Conservation (phyloP, 2,113 vertebrate genomes). For the Poeciliopsis retropinna region DNA sequence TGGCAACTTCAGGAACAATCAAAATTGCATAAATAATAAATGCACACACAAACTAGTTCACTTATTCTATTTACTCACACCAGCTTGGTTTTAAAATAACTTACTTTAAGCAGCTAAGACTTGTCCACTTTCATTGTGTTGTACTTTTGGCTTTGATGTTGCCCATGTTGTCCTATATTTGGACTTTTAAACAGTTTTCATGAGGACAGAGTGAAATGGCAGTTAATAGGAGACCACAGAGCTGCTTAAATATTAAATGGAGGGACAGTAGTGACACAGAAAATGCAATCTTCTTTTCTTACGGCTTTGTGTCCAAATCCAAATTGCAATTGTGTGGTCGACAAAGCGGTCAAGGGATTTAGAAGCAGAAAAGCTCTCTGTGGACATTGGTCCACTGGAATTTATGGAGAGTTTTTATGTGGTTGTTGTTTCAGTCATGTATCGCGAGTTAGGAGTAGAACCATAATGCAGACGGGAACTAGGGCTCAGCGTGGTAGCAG, state of each 20-base stretch:
- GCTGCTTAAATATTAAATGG: slow-evolving; percentile 73
- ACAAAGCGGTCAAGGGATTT: slow-evolving; percentile 61
- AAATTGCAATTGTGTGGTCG: slow-evolving; percentile 62
- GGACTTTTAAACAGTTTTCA: slow-evolving; percentile 21
- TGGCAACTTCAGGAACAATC: slow-evolving; percentile 10
- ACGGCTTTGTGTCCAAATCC: slow-evolving; percentile 66
- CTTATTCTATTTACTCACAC: slow-evolving; percentile 39
- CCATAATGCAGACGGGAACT: too few species aligned
- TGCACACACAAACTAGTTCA: slow-evolving; percentile 35
- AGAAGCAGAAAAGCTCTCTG: slow-evolving; percentile 41
- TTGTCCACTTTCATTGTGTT: slow-evolving; percentile 5
- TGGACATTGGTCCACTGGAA: slow-evolving; percentile 23
- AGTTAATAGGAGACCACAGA: slow-evolving; percentile 48
- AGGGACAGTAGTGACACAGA: slow-evolving; percentile 55
- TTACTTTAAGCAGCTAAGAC: background rate
- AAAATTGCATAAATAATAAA: slow-evolving; percentile 51
- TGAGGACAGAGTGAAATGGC: slow-evolving; percentile 19
- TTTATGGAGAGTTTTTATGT: slow-evolving; percentile 13
- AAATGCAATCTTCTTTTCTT: slow-evolving; percentile 70
- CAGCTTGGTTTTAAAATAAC: slow-evolving; percentile 42
- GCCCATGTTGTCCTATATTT: slow-evolving; percentile 43
- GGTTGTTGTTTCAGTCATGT: background rate
- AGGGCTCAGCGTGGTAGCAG: background rate
- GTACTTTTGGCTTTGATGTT: slow-evolving; percentile 20
- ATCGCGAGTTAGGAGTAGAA: too few species aligned